Evolutionary conservation across 2,113 vertebrate species (phyloP).

Genomic region (Mohoua ochrocephala): DNA sequence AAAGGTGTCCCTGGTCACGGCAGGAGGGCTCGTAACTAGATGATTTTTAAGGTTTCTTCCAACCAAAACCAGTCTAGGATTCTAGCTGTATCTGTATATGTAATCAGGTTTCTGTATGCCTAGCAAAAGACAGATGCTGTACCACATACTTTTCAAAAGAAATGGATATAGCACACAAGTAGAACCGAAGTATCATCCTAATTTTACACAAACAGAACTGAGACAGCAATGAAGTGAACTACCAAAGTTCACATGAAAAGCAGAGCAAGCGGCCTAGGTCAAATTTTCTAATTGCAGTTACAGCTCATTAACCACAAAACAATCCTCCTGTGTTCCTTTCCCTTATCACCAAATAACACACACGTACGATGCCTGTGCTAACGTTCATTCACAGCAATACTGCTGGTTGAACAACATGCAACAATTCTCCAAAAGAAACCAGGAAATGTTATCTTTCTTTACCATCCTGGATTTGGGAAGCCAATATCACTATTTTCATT

Average conservation of each 20-base stretch:
- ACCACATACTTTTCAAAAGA: not conserved
- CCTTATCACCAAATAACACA: not conserved
- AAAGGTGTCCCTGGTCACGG: not conserved
- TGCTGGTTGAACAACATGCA: not conserved
- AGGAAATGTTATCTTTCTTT: not conserved
- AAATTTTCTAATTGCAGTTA: not conserved
- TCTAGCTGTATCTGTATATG: not conserved
- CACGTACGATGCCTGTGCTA: rapidly evolving
- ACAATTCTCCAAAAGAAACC: not conserved
- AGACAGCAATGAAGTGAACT: not conserved
- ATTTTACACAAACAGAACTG: not conserved
- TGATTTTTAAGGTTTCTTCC: not conserved
- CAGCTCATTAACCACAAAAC: not conserved
- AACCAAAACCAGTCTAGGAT: not conserved
- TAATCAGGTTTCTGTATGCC: not conserved
- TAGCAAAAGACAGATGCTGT: not conserved
- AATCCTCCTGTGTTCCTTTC: not conserved
- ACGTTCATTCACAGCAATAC: not conserved
- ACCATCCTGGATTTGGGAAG: not conserved
- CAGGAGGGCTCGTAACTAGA: not conserved
- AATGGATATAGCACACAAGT: not conserved
- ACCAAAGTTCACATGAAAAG: not conserved
- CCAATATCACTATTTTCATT: not conserved
- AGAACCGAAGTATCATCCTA: not conserved
- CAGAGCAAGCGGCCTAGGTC: not conserved